A percentile compares a stretch with the other conserved stretches of the same genome.
Conservation (phyloP, 2,797 vertebrate genomes). For the Pangasius mekongensis region DNA sequence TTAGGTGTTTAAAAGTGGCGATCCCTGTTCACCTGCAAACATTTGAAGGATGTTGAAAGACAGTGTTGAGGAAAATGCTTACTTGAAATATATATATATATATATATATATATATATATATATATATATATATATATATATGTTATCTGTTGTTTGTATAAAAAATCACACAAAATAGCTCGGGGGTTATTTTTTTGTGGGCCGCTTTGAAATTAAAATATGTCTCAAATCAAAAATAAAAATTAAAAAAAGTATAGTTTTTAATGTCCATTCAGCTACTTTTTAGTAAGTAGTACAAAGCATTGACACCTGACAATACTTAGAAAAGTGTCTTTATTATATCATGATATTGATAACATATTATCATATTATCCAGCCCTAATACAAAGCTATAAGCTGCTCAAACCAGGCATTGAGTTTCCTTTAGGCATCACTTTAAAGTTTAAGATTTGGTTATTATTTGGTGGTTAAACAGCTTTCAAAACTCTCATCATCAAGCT, state of each 20-base stretch:
- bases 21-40: not conserved
- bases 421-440: constrained; percentile 12
- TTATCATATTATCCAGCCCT: not conserved
- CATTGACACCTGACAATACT: not conserved
- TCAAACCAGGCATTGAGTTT: not conserved
- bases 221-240: not conserved
- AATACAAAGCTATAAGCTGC: not conserved
- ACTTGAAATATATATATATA: no score
- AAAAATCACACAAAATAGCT: no score
- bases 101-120: no score
- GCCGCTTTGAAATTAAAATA: not conserved
- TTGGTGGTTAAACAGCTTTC: constrained; percentile 12
- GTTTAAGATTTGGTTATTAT: constrained; percentile 18
- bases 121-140: no score
- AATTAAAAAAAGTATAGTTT: not conserved
- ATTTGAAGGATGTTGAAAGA: not conserved
- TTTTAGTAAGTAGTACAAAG: not conserved
- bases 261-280: not conserved
- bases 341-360: not conserved
- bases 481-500: not conserved
- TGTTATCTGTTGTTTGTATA: no score
- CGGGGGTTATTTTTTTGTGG: not conserved
- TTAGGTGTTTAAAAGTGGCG: not conserved
- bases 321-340: not conserved
- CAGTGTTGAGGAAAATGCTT: no score